Percentiles rank a stretch among this genome's conserved stretches.
phyloP scores from a whole-genome alignment of 2,797 vertebrate species.

The Choloepus didactylus region DNA sequence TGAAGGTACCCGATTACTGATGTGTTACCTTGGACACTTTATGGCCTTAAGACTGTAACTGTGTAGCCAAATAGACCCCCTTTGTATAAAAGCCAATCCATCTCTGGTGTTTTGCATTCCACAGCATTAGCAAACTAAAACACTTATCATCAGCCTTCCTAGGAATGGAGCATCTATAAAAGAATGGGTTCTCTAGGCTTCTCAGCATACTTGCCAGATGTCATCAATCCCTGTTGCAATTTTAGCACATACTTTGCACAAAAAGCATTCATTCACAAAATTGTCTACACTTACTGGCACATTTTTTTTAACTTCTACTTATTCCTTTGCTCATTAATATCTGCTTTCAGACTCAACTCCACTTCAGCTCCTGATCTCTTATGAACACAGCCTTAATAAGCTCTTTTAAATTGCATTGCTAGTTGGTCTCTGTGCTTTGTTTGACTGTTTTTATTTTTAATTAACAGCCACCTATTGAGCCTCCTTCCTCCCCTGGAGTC shows the following conservation, averaged over 20 bases:
- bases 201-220: not conserved
- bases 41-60: too few relatives aligned
- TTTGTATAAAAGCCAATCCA: too few relatives aligned
- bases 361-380: accelerated
- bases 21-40: too few relatives aligned
- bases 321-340: accelerated
- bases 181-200: not conserved
- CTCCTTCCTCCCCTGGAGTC: too few relatives aligned
- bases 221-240: not conserved
- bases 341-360: not conserved
- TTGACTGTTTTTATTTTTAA: too few relatives aligned
- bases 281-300: accelerated
- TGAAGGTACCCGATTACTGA: too few relatives aligned
- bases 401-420: too few relatives aligned
- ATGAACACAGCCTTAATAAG: accelerated
- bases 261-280: not conserved
- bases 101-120: too few relatives aligned
- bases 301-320: accelerated
- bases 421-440: accelerated
- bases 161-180: not conserved
- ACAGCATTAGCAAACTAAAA: too few relatives aligned
- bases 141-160: accelerated
- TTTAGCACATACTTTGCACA: not conserved
- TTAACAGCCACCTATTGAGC: too few relatives aligned
- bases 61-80: too few relatives aligned